Evolutionary conservation across 2,888 invertebrate species (phyloP).

Genomic region (Parapristionchus giblindavisi): DNA sequence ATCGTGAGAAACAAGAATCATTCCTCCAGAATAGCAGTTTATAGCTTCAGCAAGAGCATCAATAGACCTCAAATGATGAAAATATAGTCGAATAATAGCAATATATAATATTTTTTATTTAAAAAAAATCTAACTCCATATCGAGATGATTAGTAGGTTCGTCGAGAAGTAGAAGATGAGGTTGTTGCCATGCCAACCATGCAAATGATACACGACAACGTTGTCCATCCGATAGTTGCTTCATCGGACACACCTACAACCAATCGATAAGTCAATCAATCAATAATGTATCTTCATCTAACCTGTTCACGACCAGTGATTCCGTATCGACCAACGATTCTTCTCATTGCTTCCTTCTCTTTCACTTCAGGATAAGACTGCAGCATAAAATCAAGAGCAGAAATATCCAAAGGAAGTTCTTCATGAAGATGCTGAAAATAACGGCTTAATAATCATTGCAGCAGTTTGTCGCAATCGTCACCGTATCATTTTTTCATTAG

Average conservation of each 20-base stretch:
- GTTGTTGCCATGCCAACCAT: conserved; percentile 96
- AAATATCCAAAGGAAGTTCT: conserved; percentile 88
- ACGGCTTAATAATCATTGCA: no score
- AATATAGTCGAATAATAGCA: no score
- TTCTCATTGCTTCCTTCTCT: conserved; percentile 97
- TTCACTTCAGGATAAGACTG: conserved; percentile 93
- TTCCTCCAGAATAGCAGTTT: conserved; percentile 95
- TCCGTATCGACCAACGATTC: conserved; percentile 97
- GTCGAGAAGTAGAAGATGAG: conserved; percentile 84
- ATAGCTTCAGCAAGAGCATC: conserved; percentile 97
- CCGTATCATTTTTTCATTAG: not conserved
- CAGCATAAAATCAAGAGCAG: conserved; percentile 98
- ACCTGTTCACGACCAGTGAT: conserved; percentile 95
- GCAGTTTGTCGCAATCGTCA: no score
- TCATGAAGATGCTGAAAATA: conserved; percentile 86
- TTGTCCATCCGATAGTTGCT: conserved; percentile 95
- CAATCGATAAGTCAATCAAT: not conserved
- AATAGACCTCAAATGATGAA: conserved; percentile 80
- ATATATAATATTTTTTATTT: no score
- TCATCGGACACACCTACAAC: conserved; percentile 85
- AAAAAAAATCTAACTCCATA: conserved; percentile 74
- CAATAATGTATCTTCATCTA: no score
- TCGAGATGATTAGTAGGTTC: conserved; percentile 93
- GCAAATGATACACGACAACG: conserved; percentile 98
- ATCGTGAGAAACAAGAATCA: conserved; percentile 99